Percentiles rank a stretch among this genome's conserved stretches.
Evolutionary conservation across 2,113 vertebrate species (phyloP).

Genomic region (Vanacampus margaritifer): DNA sequence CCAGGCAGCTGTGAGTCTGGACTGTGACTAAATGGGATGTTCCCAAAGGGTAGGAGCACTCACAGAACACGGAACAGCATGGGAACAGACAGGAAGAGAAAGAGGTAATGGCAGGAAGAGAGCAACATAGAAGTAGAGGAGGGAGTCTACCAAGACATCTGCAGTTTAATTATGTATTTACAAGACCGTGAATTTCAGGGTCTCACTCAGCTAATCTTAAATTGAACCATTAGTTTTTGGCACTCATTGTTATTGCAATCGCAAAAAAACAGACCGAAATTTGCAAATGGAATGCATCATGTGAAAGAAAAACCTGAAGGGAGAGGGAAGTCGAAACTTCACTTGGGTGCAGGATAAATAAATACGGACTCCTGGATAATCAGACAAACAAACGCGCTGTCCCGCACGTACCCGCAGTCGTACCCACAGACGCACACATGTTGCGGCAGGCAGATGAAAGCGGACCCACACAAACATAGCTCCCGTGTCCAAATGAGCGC

Average conservation of each 20-base stretch:
- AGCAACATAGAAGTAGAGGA: neutral
- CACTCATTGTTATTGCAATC: neutral
- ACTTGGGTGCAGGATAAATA: conserved; percentile 44
- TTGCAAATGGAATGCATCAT: neutral
- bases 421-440: conserved; percentile 39
- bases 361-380: conserved; percentile 39
- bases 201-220: neutral
- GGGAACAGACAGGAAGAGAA: conserved; percentile 19
- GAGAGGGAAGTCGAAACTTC: conserved; percentile 23
- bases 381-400: conserved; percentile 9
- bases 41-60: conserved; percentile 42
- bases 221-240: neutral
- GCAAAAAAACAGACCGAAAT: neutral
- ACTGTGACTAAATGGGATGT: conserved; percentile 45
- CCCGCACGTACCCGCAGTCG: conserved; percentile 1
- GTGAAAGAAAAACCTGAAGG: conserved; percentile 5
- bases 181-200: neutral
- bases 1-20: conserved; percentile 43
- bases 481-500: conserved; percentile 51
- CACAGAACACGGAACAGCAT: conserved; percentile 21
- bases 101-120: neutral
- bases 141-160: neutral
- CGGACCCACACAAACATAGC: conserved; percentile 49
- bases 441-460: conserved; percentile 60
- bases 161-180: conserved; percentile 3